Conservation (phyloP, 2,797 vertebrate genomes). For the Sebastes hubbsi region DNA sequence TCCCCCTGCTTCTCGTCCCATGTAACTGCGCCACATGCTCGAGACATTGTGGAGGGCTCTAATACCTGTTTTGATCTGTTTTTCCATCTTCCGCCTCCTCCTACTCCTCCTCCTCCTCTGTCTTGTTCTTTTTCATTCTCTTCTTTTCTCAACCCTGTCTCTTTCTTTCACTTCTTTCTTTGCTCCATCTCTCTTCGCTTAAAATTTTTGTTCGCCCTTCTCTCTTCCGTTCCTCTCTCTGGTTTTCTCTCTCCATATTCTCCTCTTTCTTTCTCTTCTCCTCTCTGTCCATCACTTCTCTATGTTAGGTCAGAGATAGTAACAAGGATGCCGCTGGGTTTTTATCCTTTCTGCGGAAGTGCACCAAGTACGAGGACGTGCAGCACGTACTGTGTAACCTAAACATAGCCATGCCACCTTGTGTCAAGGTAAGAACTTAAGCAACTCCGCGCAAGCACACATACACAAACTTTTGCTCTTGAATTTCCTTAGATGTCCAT, state of each 20-base stretch:
- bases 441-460: neutral
- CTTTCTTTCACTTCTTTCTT: neutral
- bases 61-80: constrained; percentile 63
- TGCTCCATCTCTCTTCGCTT: neutral
- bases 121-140: constrained; percentile 16
- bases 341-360: constrained; percentile 94
- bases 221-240: neutral
- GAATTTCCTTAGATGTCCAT: neutral
- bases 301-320: constrained; percentile 90
- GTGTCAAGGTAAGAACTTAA: constrained; percentile 87
- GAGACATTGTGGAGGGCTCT: constrained; percentile 55
- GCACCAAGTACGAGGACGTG: constrained; percentile 95
- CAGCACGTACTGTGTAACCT: constrained; percentile 97
- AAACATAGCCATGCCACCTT: constrained; percentile 94
- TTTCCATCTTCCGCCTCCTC: constrained; percentile 18
- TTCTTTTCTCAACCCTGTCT: neutral
- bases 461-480: neutral
- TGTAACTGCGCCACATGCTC: constrained; percentile 73
- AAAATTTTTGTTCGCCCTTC: neutral
- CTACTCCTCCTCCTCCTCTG: neutral
- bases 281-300: constrained; percentile 13
- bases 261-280: neutral
- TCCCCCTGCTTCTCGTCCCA: constrained; percentile 75
- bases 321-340: constrained; percentile 92
- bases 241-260: neutral